A percentile compares a stretch with the other conserved stretches of the same genome.
These are phyloP conservation scores for Zenarchopterus dispar DNA, from an alignment of 2,797 vertebrate genomes.

Conservation along the genomic window DNA sequence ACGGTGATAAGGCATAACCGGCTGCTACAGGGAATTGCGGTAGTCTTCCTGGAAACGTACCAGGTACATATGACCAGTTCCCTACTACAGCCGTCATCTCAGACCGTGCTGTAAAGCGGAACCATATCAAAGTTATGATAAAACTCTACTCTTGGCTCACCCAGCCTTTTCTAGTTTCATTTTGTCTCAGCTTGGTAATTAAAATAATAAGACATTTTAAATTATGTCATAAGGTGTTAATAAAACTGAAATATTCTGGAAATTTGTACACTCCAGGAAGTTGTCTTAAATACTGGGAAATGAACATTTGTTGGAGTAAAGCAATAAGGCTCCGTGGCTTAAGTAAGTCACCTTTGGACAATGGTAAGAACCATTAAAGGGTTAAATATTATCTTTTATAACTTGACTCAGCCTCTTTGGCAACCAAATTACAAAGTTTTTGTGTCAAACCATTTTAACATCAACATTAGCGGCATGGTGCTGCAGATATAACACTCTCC, in stretches of 20 bases:
- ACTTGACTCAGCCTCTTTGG: neutral
- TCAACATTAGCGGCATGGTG: too few species aligned
- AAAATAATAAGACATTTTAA: neutral
- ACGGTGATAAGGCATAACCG: too few species aligned
- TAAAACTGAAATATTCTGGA: neutral
- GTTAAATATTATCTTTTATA: neutral
- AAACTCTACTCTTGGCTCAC: neutral
- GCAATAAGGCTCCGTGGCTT: too few species aligned
- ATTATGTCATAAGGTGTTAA: neutral
- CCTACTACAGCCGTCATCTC: too few species aligned
- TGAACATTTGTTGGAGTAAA: neutral
- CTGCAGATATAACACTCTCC: neutral
- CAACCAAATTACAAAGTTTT: neutral
- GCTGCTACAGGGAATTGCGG: too few species aligned
- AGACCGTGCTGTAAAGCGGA: neutral
- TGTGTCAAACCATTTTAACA: neutral
- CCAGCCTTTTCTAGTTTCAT: neutral
- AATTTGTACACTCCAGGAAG: neutral
- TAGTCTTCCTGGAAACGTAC: too few species aligned
- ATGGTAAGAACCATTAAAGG: too few species aligned
- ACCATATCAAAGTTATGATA: neutral
- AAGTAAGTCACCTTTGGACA: too few species aligned
- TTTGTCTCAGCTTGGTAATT: slow-evolving; percentile 1
- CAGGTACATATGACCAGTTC: neutral
- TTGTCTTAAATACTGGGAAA: slow-evolving; percentile 2